Evolutionary conservation across 2,888 invertebrate species (phyloP).

Genomic region (Sinopyrophorus schimmeli): DNA sequence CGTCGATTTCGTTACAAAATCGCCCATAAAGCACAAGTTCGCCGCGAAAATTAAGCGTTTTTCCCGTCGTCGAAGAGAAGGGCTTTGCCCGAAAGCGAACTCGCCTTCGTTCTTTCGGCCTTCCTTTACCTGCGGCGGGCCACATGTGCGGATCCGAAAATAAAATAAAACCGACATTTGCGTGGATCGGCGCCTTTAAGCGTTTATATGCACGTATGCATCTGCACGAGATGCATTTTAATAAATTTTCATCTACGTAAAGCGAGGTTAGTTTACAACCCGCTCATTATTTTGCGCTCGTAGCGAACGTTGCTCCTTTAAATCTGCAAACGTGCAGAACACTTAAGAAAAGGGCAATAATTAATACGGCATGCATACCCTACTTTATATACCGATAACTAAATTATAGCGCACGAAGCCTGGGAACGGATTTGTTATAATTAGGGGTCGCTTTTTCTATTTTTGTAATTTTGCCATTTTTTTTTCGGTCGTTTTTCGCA

Average conservation of each 20-base stretch:
- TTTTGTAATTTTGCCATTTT: too few species aligned
- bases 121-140: slow-evolving; percentile 36
- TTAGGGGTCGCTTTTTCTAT: slow-evolving; percentile 30
- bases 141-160: slow-evolving; percentile 35
- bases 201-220: slow-evolving; percentile 28
- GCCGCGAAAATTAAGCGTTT: too few species aligned
- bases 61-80: background rate
- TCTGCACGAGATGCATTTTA: slow-evolving; percentile 23
- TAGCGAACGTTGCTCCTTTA: slow-evolving; percentile 15
- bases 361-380: slow-evolving; percentile 33
- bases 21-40: too few species aligned
- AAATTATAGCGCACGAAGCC: slow-evolving; percentile 39
- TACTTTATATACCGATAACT: slow-evolving; percentile 35
- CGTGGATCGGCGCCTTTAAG: slow-evolving; percentile 38
- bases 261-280: slow-evolving; percentile 13
- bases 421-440: slow-evolving; percentile 39
- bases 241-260: slow-evolving; percentile 28
- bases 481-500: too few species aligned
- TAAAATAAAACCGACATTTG: slow-evolving; percentile 32
- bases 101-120: slow-evolving; percentile 6
- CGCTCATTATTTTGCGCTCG: slow-evolving; percentile 19
- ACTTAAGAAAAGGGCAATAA: slow-evolving; percentile 22
- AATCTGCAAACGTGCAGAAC: slow-evolving; percentile 25
- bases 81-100: background rate
- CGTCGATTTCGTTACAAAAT: too few species aligned